A percentile compares a stretch with the other conserved stretches of the same genome.
phyloP scores from a whole-genome alignment of 2,797 vertebrate genomes.

The Bovichtus diacanthus region DNA sequence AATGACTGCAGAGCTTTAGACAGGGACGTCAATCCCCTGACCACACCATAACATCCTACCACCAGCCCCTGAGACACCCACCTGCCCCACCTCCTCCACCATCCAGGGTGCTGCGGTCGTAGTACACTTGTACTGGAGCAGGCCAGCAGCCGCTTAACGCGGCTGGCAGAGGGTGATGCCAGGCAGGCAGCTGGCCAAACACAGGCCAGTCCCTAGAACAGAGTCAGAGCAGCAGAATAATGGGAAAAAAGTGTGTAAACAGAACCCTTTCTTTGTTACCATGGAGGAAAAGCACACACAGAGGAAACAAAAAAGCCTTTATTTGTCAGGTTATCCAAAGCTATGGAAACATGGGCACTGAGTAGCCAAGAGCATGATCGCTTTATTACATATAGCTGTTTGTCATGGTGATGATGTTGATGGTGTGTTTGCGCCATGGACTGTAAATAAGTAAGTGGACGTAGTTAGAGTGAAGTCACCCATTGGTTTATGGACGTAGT shows the following conservation, averaged over 20 bases:
- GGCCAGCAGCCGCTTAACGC: constrained; percentile 48
- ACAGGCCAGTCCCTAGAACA: constrained; percentile 60
- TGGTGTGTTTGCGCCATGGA: background rate
- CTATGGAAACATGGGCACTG: constrained; percentile 29
- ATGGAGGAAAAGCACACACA: constrained; percentile 64
- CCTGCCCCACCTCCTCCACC: constrained; percentile 24
- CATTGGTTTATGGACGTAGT: too few relatives aligned
- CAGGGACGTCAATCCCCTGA: constrained; percentile 9
- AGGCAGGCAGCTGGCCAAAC: constrained; percentile 86
- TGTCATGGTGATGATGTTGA: background rate
- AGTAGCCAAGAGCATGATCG: background rate
- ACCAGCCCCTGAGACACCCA: constrained; percentile 44
- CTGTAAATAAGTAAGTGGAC: too few relatives aligned
- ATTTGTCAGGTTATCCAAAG: constrained; percentile 47
- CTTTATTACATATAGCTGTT: background rate
- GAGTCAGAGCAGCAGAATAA: constrained; percentile 59
- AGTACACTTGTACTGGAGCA: constrained; percentile 38
- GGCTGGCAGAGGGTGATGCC: constrained; percentile 69
- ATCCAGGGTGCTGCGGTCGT: constrained; percentile 47
- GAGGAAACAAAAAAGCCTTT: constrained; percentile 65
- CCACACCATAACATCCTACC: constrained; percentile 19
- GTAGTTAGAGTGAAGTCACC: too few relatives aligned
- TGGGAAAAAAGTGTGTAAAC: constrained; percentile 77
- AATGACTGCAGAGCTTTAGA: constrained; percentile 14
- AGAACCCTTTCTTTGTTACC: constrained; percentile 61